Conservation (phyloP, 2,113 vertebrate genomes). For the cattle (Bos taurus) region ARS-UCD2.0 NC_037343.1:38066001-38066500, state of each 20-base stretch:
- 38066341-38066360: background rate
- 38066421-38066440: background rate
- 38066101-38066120: background rate
- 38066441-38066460: background rate
- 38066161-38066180: background rate
- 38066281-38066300: background rate
- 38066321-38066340: background rate
- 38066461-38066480: background rate
- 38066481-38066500: background rate
- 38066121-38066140: background rate
- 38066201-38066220: background rate
- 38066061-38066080: background rate
- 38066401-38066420: slow-evolving; percentile 13
- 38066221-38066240: background rate
- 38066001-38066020: background rate
- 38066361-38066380: background rate
- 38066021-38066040: background rate
- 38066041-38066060: background rate
- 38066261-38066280: background rate
- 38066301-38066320: background rate
- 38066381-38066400: background rate
- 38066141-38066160: background rate
- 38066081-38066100: background rate
- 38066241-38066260: background rate
- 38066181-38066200: background rate